Evolutionary conservation across 2,113 vertebrate species (phyloP).

Genomic region (cattle (Bos taurus)): DNA sequence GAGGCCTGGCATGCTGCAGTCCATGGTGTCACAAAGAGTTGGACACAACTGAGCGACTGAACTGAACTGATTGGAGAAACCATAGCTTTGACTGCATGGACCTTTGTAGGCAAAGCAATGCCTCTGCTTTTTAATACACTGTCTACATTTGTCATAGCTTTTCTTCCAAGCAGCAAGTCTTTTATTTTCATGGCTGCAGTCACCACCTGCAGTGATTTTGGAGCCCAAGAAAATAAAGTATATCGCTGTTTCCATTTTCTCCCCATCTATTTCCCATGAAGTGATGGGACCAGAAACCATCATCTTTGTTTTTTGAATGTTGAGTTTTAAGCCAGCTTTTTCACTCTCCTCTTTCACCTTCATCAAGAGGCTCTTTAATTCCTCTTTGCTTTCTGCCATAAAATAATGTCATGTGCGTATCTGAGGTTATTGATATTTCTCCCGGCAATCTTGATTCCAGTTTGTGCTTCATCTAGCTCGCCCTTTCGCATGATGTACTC

Average conservation of each 20-base stretch:
- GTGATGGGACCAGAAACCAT: background rate
- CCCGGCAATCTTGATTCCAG: background rate
- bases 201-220: background rate
- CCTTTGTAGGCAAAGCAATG: background rate
- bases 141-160: background rate
- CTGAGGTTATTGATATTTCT: background rate
- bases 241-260: background rate
- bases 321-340: background rate
- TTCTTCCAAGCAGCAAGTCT: background rate
- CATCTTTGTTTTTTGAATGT: background rate
- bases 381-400: background rate
- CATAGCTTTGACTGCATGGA: background rate
- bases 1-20: background rate
- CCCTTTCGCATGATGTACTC: background rate
- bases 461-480: background rate
- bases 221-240: background rate
- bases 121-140: background rate
- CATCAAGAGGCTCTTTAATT: background rate
- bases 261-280: background rate
- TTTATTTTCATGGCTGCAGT: background rate
- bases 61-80: background rate
- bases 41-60: accelerated
- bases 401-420: background rate
- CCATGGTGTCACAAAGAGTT: background rate
- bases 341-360: background rate